Percentiles rank a stretch among this genome's conserved stretches.
Conservation (phyloP, 2,797 vertebrate species). For the Anomalospiza imberbis region DNA sequence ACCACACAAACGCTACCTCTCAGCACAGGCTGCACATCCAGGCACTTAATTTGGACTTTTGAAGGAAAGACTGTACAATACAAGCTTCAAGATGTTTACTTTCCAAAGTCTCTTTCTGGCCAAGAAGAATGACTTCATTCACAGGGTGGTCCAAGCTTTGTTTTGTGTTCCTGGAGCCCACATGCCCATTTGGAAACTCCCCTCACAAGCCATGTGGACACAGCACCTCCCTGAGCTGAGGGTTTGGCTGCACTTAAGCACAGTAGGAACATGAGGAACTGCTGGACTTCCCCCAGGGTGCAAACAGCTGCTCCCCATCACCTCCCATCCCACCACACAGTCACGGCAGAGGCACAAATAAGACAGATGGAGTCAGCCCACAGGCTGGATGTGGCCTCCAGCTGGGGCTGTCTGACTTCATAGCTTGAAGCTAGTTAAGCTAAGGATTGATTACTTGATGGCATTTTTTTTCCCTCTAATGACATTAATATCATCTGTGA, state of each 20-base stretch:
- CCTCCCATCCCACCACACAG: background rate
- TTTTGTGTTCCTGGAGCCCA: slow-evolving; percentile 42
- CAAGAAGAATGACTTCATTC: slow-evolving; percentile 52
- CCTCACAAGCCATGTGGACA: background rate
- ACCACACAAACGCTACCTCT: background rate
- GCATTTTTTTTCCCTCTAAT: background rate
- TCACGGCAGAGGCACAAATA: background rate
- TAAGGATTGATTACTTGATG: background rate
- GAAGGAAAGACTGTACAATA: background rate
- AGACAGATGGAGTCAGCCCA: slow-evolving; percentile 27
- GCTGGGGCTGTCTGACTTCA: background rate
- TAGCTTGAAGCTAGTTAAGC: slow-evolving; percentile 4
- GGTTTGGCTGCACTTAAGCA: background rate
- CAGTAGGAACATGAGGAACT: background rate
- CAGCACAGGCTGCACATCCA: background rate
- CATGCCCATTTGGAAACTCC: slow-evolving; percentile 15
- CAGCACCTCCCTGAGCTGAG: background rate
- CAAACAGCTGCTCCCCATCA: background rate
- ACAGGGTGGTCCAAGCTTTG: slow-evolving; percentile 36
- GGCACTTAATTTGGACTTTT: background rate
- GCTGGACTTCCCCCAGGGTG: background rate
- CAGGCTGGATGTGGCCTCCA: background rate
- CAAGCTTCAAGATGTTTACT: slow-evolving; percentile 58
- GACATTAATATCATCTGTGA: background rate
- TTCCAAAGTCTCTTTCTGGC: slow-evolving; percentile 9